Percentiles rank a stretch among this genome's conserved stretches.
These are phyloP conservation scores for Panulirus ornatus DNA, from an alignment of 1,140 invertebrate species.

Conservation along the genomic window DNA sequence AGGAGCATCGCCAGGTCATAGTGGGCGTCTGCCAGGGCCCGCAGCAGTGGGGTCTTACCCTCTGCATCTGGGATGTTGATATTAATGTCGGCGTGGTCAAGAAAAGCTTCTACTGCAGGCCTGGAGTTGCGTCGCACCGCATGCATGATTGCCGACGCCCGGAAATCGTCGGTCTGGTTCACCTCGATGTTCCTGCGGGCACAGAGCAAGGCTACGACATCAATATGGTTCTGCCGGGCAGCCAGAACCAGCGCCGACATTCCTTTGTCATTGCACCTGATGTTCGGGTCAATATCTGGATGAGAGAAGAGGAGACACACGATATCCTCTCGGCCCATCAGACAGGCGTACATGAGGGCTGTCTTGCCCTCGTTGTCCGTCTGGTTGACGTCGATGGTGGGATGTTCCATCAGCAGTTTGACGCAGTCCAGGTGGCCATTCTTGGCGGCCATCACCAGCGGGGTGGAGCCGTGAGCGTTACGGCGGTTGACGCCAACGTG, in stretches of 20 bases:
- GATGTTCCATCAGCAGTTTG: constrained; percentile 86
- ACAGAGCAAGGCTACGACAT: constrained; percentile 57
- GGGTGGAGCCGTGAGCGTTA: constrained; percentile 95
- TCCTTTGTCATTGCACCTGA: constrained; percentile 65
- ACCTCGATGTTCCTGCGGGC: constrained; percentile 64
- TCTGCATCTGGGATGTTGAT: constrained; percentile 73
- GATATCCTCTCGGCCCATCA: constrained; percentile 71
- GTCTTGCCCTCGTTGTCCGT: constrained; percentile 93
- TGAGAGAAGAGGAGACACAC: constrained; percentile 73
- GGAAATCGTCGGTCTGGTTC: constrained; percentile 69
- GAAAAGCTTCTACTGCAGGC: constrained; percentile 58
- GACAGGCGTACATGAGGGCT: constrained; percentile 81
- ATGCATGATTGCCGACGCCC: constrained; percentile 59
- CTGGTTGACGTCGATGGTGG: constrained; percentile 90
- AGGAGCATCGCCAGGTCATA: constrained; percentile 73
- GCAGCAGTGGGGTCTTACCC: constrained; percentile 72
- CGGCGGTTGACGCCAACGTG: constrained; percentile 75
- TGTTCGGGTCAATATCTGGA: constrained; percentile 70
- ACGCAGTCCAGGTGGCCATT: constrained; percentile 93
- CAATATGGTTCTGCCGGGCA: constrained; percentile 45
- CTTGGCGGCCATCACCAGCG: constrained; percentile 95
- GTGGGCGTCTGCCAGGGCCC: constrained; percentile 64
- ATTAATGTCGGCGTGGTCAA: constrained; percentile 65
- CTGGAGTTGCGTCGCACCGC: constrained; percentile 45
- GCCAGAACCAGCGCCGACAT: constrained; percentile 70